Evolutionary conservation across 1,140 invertebrate species (phyloP).

Genomic region (Ylistrum balloti): DNA sequence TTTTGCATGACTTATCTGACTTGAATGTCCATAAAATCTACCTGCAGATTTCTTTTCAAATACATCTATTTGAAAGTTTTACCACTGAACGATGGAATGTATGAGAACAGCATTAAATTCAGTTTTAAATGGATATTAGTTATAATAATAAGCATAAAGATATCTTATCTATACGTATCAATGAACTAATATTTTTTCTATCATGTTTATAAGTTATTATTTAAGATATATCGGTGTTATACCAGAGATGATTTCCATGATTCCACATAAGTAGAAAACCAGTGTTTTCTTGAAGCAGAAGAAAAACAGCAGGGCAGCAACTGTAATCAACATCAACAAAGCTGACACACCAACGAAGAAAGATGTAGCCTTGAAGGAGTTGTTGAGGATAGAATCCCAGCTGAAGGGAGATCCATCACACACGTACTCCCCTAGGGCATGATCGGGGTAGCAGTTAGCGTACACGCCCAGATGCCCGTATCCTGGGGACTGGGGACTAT

Average conservation of each 20-base stretch:
- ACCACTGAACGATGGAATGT: too few species aligned
- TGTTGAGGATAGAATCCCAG: constrained; percentile 67
- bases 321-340: constrained; percentile 91
- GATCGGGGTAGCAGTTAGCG: constrained; percentile 87
- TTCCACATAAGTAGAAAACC: constrained; percentile 95
- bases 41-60: too few species aligned
- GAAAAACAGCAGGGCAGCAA: constrained; percentile 92
- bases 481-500: constrained; percentile 89
- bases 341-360: constrained; percentile 95
- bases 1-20: too few species aligned
- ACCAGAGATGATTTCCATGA: constrained; percentile 77
- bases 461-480: constrained; percentile 95
- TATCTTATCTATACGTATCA: too few species aligned
- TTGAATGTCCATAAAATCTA: too few species aligned
- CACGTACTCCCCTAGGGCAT: constrained; percentile 61
- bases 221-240: constrained; percentile 12
- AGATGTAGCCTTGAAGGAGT: constrained; percentile 85
- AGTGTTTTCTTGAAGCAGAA: constrained; percentile 97
- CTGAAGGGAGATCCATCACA: constrained; percentile 68
- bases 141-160: too few species aligned
- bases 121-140: too few species aligned
- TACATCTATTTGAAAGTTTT: too few species aligned
- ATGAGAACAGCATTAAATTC: too few species aligned
- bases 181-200: too few species aligned
- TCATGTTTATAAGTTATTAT: too few species aligned